phyloP scores from a whole-genome alignment of 2,797 vertebrate species.

The Delichon dasypus region DNA sequence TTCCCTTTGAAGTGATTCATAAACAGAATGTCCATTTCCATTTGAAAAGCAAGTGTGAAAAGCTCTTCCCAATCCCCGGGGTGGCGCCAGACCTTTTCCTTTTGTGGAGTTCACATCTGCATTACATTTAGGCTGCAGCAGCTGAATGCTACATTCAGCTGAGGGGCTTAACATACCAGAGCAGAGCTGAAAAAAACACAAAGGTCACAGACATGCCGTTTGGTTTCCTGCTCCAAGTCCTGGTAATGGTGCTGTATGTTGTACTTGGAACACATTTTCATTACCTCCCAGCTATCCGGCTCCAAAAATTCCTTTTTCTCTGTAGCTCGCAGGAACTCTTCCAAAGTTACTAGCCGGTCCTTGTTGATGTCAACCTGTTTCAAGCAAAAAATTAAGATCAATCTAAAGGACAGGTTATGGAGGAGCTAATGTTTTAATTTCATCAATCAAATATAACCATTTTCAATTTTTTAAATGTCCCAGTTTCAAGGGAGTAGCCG shows the following conservation, averaged over 20 bases:
- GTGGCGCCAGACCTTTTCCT: neutral
- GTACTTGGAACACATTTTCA: neutral
- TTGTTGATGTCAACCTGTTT: conserved; percentile 90
- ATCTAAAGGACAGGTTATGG: neutral
- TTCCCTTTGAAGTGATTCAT: neutral
- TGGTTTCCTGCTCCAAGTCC: neutral
- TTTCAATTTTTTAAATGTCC: neutral
- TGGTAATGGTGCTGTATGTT: neutral
- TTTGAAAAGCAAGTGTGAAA: neutral
- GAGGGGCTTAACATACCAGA: neutral
- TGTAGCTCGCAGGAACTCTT: conserved; percentile 91
- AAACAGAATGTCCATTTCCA: neutral
- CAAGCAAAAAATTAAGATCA: conserved; percentile 32
- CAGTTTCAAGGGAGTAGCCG: neutral
- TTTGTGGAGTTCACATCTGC: neutral
- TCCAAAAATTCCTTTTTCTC: conserved; percentile 96
- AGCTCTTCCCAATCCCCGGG: neutral
- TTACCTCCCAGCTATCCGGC: conserved; percentile 97
- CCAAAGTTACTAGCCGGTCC: conserved; percentile 90
- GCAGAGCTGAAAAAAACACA: neutral
- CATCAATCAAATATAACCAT: neutral
- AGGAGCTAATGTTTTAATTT: neutral
- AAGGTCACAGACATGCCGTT: neutral
- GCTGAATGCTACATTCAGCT: neutral
- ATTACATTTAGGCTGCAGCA: neutral